These are phyloP conservation scores for Meiosimyza platycephala DNA, from an alignment of 2,888 invertebrate genomes.

Conservation along the genomic window DNA sequence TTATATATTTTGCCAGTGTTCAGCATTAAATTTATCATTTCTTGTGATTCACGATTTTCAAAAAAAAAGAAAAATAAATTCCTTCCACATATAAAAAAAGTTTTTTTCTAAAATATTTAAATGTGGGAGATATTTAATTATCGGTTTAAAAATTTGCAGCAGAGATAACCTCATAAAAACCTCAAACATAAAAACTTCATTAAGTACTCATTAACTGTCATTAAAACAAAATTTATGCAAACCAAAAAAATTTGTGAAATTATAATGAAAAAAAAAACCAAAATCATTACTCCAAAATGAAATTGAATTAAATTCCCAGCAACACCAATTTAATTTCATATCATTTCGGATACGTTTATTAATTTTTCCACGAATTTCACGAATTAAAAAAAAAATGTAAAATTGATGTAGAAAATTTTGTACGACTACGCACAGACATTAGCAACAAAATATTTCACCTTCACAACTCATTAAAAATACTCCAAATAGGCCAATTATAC, in stretches of 20 bases:
- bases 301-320: constrained; percentile 7
- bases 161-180: not conserved
- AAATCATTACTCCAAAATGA: constrained; percentile 17
- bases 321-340: constrained; percentile 1
- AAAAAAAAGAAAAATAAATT: too few relatives aligned
- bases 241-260: not conserved
- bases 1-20: too few relatives aligned
- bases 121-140: too few relatives aligned
- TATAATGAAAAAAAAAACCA: not conserved
- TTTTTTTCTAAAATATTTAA: too few relatives aligned
- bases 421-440: not conserved
- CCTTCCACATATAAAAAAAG: too few relatives aligned
- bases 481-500: constrained; percentile 44
- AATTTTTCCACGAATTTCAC: constrained; percentile 37
- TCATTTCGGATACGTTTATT: constrained; percentile 28
- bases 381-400: constrained; percentile 1
- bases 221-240: not conserved
- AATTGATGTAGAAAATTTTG: constrained; percentile 15
- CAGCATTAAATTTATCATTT: too few relatives aligned
- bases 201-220: constrained; percentile 3
- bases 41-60: too few relatives aligned
- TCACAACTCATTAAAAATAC: constrained; percentile 46
- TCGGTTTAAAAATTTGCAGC: too few relatives aligned
- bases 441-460: constrained; percentile 32
- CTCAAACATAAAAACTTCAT: not conserved